Evolutionary conservation across 1,140 invertebrate species (phyloP), one percentile per base, ranked within the genome.

Genomic region (Phthorimaea operculella): DNA sequence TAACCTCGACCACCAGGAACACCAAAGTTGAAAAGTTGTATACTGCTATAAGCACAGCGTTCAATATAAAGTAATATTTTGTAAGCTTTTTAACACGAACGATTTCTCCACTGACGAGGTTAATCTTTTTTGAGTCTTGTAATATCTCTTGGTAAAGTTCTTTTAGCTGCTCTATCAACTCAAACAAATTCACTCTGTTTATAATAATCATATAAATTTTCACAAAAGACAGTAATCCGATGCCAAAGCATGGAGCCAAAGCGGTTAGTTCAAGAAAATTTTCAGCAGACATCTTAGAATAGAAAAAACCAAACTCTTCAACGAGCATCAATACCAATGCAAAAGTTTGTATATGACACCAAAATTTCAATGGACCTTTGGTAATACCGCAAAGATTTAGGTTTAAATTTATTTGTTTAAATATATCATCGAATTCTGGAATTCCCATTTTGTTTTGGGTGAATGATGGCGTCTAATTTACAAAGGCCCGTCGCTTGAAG

Each of bases 1-100:
- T 52, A 58, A 74, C 78, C 52, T 65, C 47, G 59, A 70, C 75
- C 3, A 60, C 51, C 14, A 76, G 74, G 8, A 74, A 57, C 21
- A 73, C 8, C 3, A 66, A 55, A 10, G 70, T 57, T 0, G 70
- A 73, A 68, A 78, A 80, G 54, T 77, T 80, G 50, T 80, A 80
- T 15, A 76, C 65, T 5, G 55, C 64, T 44, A 80, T 75, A 4
- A 80, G 61, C 15, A 70, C 53, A 12, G 44, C 55, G 34, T 80
- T 80, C 12, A 80, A 48, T 48, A 80, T 51, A 45, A 76, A 72
- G 47, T 75, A 80, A 59, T 73, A 74, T 44, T 76, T 76, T 0
- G 64, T 68, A 4, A 79, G 57, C 7, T 42, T 50, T 36, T 69
- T 74, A 0, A 78, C 34, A 33, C 71, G 56, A 10, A 61, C 49